These are phyloP conservation scores for Sphenopsis melanotis DNA, from an alignment of 2,797 vertebrate genomes.

Conservation along the genomic window DNA sequence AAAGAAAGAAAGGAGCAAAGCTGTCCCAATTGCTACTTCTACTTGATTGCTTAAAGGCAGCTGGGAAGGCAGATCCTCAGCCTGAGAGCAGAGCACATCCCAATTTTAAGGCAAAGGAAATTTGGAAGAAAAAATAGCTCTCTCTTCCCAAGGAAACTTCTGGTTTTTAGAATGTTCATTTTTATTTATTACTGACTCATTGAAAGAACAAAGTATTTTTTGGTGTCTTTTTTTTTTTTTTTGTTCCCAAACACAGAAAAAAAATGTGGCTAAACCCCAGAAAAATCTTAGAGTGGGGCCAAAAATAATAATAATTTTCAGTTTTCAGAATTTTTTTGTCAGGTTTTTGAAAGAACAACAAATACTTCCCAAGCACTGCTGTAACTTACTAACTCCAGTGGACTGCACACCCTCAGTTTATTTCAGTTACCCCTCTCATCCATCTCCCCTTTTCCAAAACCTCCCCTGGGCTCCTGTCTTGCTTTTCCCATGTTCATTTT, in stretches of 20 bases:
- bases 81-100: neutral
- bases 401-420: neutral
- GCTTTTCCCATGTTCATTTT: neutral
- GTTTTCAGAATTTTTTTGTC: conserved; percentile 46
- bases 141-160: conserved; percentile 53
- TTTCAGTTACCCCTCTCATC: neutral
- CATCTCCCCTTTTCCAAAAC: neutral
- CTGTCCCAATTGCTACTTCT: neutral
- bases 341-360: conserved; percentile 52
- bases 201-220: conserved; percentile 58
- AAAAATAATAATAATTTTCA: conserved; percentile 60
- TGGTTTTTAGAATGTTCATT: neutral
- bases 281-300: conserved; percentile 8
- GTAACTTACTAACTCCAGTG: neutral
- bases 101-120: neutral
- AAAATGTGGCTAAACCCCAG: conserved; percentile 30
- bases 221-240: neutral
- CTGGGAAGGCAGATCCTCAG: conserved; percentile 1
- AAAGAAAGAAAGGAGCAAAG: neutral
- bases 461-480: neutral
- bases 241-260: conserved; percentile 8
- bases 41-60: conserved; percentile 15
- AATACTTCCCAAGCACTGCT: conserved; percentile 1
- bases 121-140: conserved; percentile 21
- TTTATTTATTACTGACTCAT: conserved; percentile 58